phyloP scores from a whole-genome alignment of 2,888 invertebrate genomes.

The Apodemia duryi region DNA sequence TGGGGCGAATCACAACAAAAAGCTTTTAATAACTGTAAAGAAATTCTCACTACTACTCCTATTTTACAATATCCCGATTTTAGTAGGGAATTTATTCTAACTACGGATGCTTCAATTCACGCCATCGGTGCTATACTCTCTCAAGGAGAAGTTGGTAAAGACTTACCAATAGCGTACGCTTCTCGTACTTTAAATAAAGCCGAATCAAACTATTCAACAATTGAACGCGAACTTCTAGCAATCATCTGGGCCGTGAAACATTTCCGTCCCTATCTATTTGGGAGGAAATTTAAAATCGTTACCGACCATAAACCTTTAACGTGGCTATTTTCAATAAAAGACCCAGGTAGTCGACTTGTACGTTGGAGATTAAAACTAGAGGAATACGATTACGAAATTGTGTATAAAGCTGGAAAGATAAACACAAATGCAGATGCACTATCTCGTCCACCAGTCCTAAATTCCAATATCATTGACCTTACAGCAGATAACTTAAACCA shows the following conservation, averaged over 20 bases:
- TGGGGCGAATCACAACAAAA: slow-evolving; percentile 32
- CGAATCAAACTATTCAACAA: slow-evolving; percentile 34
- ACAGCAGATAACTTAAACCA: slow-evolving; percentile 21
- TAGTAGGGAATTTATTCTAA: slow-evolving; percentile 35
- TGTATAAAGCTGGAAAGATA: slow-evolving; percentile 37
- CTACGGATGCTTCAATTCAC: slow-evolving; percentile 35
- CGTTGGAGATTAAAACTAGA: slow-evolving; percentile 34
- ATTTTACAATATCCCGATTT: slow-evolving; percentile 35
- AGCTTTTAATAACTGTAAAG: slow-evolving; percentile 33
- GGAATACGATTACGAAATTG: slow-evolving; percentile 36
- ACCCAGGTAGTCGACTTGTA: slow-evolving; percentile 34
- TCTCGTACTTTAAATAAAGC: slow-evolving; percentile 34
- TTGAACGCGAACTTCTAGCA: slow-evolving; percentile 34
- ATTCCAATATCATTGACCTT: slow-evolving; percentile 27
- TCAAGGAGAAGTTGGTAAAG: slow-evolving; percentile 24
- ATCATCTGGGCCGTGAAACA: slow-evolving; percentile 33
- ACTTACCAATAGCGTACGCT: slow-evolving; percentile 24
- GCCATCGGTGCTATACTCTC: slow-evolving; percentile 23
- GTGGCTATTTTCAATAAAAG: slow-evolving; percentile 34
- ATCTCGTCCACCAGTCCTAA: slow-evolving; percentile 29
- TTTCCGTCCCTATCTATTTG: slow-evolving; percentile 33
- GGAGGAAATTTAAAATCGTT: slow-evolving; percentile 31
- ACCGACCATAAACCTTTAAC: slow-evolving; percentile 34
- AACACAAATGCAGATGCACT: slow-evolving; percentile 38
- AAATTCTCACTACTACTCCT: slow-evolving; percentile 31